Evolutionary conservation across 1,140 invertebrate species (phyloP).

Genomic region (Calycopis cecrops): DNA sequence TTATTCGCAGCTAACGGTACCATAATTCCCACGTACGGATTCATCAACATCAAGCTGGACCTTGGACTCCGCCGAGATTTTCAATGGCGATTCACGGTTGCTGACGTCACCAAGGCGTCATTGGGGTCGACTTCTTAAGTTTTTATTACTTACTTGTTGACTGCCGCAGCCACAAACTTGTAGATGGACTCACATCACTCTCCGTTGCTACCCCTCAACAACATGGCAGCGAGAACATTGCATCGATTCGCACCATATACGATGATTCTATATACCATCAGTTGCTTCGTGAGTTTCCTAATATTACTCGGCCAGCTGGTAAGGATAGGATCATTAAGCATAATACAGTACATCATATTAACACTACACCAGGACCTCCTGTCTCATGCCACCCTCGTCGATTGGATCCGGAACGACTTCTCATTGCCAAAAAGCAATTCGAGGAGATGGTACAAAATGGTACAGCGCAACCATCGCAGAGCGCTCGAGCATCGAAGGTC

Average conservation of each 20-base stretch:
- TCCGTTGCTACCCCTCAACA: too few relatives aligned
- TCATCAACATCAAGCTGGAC: not conserved
- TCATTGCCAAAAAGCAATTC: too few relatives aligned
- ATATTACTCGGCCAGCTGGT: too few relatives aligned
- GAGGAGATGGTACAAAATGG: too few relatives aligned
- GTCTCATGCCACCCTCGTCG: too few relatives aligned
- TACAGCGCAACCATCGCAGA: not conserved
- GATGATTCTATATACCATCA: constrained; percentile 1
- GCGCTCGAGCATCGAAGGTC: not conserved
- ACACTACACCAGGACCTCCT: too few relatives aligned
- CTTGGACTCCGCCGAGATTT: constrained; percentile 10
- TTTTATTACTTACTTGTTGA: constrained; percentile 7
- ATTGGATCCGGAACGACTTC: too few relatives aligned
- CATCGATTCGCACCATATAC: too few relatives aligned
- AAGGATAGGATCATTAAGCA: too few relatives aligned
- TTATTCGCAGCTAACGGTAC: constrained; percentile 5
- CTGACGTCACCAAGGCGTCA: not conserved
- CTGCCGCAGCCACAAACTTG: not conserved
- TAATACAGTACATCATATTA: too few relatives aligned
- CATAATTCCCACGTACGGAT: not conserved
- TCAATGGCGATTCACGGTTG: constrained; percentile 4
- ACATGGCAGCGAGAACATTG: too few relatives aligned
- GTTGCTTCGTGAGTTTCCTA: constrained; percentile 1
- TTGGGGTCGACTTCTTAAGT: constrained; percentile 4
- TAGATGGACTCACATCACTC: too few relatives aligned